Conservation (phyloP, 64 coral and sea anemone species). For the Dendronephthya gigantea region DNA sequence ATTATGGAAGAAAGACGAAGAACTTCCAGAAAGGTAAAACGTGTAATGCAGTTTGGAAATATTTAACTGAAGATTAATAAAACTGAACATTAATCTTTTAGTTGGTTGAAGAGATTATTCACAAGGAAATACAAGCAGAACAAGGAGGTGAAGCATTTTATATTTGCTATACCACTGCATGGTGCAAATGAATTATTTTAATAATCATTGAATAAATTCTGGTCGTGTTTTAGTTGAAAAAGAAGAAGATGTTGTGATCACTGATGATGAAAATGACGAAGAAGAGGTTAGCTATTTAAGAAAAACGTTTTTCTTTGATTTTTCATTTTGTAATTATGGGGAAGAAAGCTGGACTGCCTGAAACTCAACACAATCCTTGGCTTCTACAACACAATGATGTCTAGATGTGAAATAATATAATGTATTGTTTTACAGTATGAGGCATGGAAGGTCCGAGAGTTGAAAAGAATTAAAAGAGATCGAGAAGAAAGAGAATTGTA, state of each 20-base stretch:
- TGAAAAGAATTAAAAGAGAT: constrained; percentile 90
- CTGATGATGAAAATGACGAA: constrained; percentile 69
- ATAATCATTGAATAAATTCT: no score
- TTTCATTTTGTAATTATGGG: no score
- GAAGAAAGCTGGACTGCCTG: no score
- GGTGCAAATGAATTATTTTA: neutral
- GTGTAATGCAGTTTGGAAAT: no score
- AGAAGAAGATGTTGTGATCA: constrained; percentile 59
- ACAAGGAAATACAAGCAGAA: constrained; percentile 52
- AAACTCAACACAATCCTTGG: no score
- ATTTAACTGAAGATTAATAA: neutral
- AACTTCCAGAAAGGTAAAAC: constrained; percentile 52
- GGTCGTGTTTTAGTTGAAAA: constrained; percentile 58
- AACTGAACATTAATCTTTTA: neutral
- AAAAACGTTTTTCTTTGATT: neutral
- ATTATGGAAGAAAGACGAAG: constrained; percentile 50
- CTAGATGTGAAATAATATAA: neutral
- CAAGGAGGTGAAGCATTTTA: constrained; percentile 45
- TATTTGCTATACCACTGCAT: neutral
- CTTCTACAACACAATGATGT: no score
- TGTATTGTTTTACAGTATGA: constrained; percentile 56
- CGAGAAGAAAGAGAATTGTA: constrained; percentile 90
- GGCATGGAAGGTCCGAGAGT: constrained; percentile 82
- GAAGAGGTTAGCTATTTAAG: constrained; percentile 26
- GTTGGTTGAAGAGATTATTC: constrained; percentile 51